Base-by-base conservation (phyloP, 1,140 invertebrate species). In the Aphelinus certus region DNA sequence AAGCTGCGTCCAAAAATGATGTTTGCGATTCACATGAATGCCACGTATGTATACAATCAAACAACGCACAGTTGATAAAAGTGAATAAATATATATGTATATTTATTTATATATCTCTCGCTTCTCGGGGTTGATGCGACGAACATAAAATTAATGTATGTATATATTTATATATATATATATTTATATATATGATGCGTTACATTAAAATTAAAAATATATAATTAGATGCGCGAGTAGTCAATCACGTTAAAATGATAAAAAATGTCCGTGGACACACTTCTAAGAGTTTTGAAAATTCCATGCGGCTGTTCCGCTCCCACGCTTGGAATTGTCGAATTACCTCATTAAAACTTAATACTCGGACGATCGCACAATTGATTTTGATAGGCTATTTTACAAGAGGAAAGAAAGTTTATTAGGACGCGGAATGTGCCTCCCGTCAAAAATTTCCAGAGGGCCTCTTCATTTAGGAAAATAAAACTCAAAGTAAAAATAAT, bases 381-480 rank as follows among this genome's bases (percentile, higher is more conserved):
- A 75, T 71, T 76, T 71, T 70, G 66, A 74, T 74, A 68, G 57
- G 60, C 67, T 75, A 75, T 75, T 47, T 65, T 75, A 75, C 73
- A 75, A 56, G n/a, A 53, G n/a, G 67, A 67, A 60, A 67, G 1
- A 62, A 68, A 68, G 42, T 9, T 3, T 43, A 64, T 45, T 64
- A 57, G 49, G 63, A 61, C 69, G 68, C 68, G 74, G 69, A 76
- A 76, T 76, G 74, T 76, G 68, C 51, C 42, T 71, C 63, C 68
- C 74, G 68, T 76, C 63, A 57, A 71, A 71, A 76, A 76, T 76
- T 76, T 46, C 74, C 68, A 76, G 74, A 2, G 61, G 10, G 55
- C 61, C 62, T 71, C 61, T 71, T 60, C 71, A 26, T 47, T 70
- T 71, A 70, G 48, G 47, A 71, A 75, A 75, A 75, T 64, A 62